Conservation (phyloP, 1,140 invertebrate species). For the Tribolium madens region DNA sequence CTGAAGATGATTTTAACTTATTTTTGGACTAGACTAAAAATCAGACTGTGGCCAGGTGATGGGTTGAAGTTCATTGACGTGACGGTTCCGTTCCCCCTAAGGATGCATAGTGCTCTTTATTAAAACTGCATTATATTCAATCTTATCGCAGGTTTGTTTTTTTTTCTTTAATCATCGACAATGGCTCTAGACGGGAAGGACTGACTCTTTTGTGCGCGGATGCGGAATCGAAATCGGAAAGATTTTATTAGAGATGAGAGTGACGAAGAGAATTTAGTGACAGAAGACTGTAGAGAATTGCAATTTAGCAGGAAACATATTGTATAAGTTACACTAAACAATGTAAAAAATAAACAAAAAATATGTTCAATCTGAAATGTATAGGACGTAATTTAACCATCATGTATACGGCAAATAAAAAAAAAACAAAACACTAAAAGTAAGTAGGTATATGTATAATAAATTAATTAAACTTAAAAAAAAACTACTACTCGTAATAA, state of each 20-base stretch:
- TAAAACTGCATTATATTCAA: background rate
- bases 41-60: background rate
- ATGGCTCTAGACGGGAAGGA: background rate
- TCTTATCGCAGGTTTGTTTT: background rate
- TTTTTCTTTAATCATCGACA: background rate
- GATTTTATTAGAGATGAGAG: background rate
- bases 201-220: background rate
- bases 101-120: background rate
- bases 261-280: no score
- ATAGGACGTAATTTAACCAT: no score
- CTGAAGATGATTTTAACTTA: background rate
- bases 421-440: no score
- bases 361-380: no score
- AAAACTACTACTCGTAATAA: no score
- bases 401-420: no score
- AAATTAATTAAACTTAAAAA: no score
- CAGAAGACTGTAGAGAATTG: no score
- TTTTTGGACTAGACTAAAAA: background rate
- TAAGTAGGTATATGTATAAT: no score
- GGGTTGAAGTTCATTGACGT: background rate
- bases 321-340: no score
- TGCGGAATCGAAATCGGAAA: background rate
- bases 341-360: no score
- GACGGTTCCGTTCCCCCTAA: background rate
- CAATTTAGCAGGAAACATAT: no score